Evolutionary conservation across 2,113 vertebrate species (phyloP).

Genomic region (Mixornis gularis): DNA sequence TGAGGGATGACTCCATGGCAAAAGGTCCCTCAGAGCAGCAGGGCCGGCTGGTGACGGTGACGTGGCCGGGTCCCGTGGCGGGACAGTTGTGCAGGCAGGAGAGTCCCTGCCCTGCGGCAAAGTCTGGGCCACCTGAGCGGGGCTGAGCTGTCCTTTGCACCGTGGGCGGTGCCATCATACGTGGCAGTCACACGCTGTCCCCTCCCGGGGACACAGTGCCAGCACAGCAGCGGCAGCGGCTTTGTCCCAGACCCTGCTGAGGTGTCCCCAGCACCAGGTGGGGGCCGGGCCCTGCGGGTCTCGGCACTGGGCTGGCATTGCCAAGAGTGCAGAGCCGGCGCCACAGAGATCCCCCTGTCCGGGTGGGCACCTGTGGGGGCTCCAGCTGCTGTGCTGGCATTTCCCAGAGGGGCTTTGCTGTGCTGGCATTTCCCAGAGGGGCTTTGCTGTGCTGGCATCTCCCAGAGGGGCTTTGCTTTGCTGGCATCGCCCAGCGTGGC

Average conservation of each 20-base stretch:
- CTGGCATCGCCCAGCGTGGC: rapidly evolving
- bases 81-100: too few species aligned
- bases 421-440: background rate
- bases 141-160: conserved; percentile 12
- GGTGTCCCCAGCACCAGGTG: background rate
- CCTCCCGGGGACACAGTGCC: background rate
- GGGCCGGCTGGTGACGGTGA: rapidly evolving
- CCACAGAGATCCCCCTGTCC: background rate
- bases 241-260: rapidly evolving
- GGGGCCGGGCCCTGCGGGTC: too few species aligned
- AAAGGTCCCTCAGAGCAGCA: background rate
- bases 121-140: background rate
- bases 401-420: background rate
- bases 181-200: background rate
- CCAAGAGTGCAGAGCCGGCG: rapidly evolving
- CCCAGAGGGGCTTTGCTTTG: background rate
- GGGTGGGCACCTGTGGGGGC: rapidly evolving
- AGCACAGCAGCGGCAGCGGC: background rate
- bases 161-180: rapidly evolving
- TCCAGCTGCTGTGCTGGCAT: background rate
- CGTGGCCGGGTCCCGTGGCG: background rate
- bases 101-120: background rate
- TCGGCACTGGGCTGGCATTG: background rate
- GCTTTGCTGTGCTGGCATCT: background rate
- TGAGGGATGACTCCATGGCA: background rate